Evolutionary conservation across 2,797 vertebrate species (phyloP), one percentile per base, ranked within the genome.

Genomic region (Spizella passerina): DNA sequence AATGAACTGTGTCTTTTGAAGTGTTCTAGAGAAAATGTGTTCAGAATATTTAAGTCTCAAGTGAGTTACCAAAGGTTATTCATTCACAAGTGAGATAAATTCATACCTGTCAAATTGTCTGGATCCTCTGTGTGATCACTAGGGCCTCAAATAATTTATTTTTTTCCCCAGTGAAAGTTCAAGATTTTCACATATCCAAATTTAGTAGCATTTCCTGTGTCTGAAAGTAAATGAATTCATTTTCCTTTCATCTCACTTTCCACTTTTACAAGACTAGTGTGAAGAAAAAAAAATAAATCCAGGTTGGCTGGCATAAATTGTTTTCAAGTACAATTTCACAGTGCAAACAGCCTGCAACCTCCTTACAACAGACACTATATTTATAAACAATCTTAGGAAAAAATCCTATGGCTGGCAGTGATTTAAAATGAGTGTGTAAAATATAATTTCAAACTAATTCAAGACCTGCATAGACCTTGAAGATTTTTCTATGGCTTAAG

Each of bases 21-120:
- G 98, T 98, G 96, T 97, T 98, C 97, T 94, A 96, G 96, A 96
- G 97, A 96, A 98, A 98, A 97, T 97, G 97, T 98, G 97, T 97
- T 97, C 97, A 89, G 98, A 98, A 98, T 98, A 98, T 96, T 97
- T 96, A 97, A 98, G 97, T 97, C 97, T 97, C 98, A 96, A 96
- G 97, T 95, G 98, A 98, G 96, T 98, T 97, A 95, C 97, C 92
- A 98, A 98, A 98, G 97, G 97, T 98, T 98, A 98, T 98, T 98
- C 97, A 97, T 97, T 98, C 98, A 97, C 97, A 98, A 98, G 97
- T 98, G 97, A 98, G 98, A 98, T 97, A 98, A 98, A 98, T 98
- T 98, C 97, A 97, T 97, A 97, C 96, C 98, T 98, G 98, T 98
- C 98, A 98, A 97, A 96, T 98, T 97, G 97, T 97, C 97, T 97